Evolutionary conservation across 2,888 invertebrate species (phyloP), one percentile per base, ranked within the genome.

Genomic region (Lepeophtheirus nordmannii): DNA sequence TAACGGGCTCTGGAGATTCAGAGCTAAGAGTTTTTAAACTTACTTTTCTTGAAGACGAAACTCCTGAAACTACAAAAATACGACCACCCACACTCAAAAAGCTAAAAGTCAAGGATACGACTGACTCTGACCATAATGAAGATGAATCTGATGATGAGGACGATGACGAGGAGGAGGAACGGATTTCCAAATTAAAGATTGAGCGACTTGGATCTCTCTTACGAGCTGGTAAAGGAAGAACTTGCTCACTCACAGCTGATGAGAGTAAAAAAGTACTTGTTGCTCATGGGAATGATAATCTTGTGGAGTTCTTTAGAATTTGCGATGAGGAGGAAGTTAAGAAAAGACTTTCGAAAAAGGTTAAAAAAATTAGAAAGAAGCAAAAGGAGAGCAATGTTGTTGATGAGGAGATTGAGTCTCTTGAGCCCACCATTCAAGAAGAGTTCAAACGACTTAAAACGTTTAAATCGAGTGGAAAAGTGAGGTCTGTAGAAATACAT

Each of bases 1-100:
- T 96, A n/a, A 87, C 90, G 10, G 96, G 93, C 20, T 85, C 86
- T 70, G 83, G 84, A 69, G 91, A 92, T 74, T 83, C 83, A 70
- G 86, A 89, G 73, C 78, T 97, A 69, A 79, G 85, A 70, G 87
- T 94, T 0, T 96, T 89, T 85, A 84, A 85, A 73, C 76, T 93
- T 17, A 79, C 78, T 67, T 81, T 81, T 73, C 79, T 78, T 2
- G 78, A 80, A 69, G 71, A 73, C 11, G 17, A 10, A 11, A 11
- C 17, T 58, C 58, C 20, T 53, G 53, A 53, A 17, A 7, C 2
- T 17, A n/a, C 53, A 17, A 56, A 61, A 23, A 40, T 39, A 40
- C 30, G 11, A 20, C 12, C 12, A 12, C 65, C 38, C 14, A 37
- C 69, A 79, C 75, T 73, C 75, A 80, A 70, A 80, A 82, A 72